Base-by-base conservation (phyloP, 2,888 invertebrate genomes). In the Tachystola acroxantha region DNA sequence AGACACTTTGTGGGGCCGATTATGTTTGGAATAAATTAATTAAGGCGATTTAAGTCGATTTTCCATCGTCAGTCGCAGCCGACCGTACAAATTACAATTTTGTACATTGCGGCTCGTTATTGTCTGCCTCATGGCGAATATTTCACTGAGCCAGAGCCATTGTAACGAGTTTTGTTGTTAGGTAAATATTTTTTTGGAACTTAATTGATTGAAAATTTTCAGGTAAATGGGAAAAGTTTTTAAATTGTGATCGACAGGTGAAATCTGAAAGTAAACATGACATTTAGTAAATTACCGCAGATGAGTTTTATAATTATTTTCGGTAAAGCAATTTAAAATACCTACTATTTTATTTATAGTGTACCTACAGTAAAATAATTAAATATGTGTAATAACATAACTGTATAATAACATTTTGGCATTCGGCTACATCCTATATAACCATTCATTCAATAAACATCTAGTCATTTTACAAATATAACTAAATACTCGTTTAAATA, bases 11-110 rank as follows among this genome's bases (percentile, higher is more conserved):
- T 69, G 71, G 53, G 63, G 72, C 57, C 71, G 69, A 78, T 78
- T 80, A 54, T 77, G 64, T 82, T 85, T 78, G 76, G 75, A 77
- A 74, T 82, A 78, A 84, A 86, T 82, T 84, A 84, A 86, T 85
- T 84, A 84, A 72, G 63, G 57, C 67, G 70, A 72, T 77, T 77
- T 67, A 62, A 70, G 67, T 57, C 70, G 70, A 79, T 82, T 81
- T 77, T 74, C 70, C 68, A 61, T 69, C 64, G 65, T 66, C 64
- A 64, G 59, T 55, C 31, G 16, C 31, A 36, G 32, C 57, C 59
- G 62, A 62, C 72, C 80, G 76, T 78, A 53, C 43, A 77, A 82
- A 80, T 82, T 75, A 65, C 71, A 53, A 82, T 81, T 78, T 75
- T 62, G 67, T 66, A 65, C 64, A 55, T 56, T 40, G 43, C 45